Evolutionary conservation across 2,888 invertebrate species (phyloP), one percentile per base, ranked within the genome.

Genomic region (Tetramorium bicarinatum): DNA sequence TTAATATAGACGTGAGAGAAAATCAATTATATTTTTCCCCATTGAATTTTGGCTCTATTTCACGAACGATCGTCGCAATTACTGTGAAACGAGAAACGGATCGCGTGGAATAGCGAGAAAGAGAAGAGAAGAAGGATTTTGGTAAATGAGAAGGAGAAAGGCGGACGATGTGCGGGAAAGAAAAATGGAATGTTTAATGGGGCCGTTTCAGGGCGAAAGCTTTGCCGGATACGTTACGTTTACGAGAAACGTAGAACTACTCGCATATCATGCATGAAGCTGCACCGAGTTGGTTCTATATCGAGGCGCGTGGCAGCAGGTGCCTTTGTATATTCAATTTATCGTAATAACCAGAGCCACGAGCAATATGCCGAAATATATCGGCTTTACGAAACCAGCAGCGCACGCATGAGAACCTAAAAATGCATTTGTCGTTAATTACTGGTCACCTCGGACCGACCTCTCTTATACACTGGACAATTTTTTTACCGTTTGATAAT

Each of bases 281-380:
- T 29, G 56, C 54, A 82, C n/a, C 52, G 72, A 83, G 47, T 54
- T 74, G 69, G 71, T 59, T 74, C 62, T 69, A 77, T 76, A 81
- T 80, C 84, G 84, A 61, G 18, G 41, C 83, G 80, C 82, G 74
- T 62, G 88, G 91, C 88, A 90, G 88, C 92, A 91, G 90, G 89
- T 92, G 92, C 90, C 87, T 92, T 92, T 91, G 91, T 92, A 89
- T 91, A 92, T 93, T 92, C 92, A 93, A 93, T 93, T 92, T 92
- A 87, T 87, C 88, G 90, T 92, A 92, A 91, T 90, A 91, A 87
- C 89, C 86, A 74, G 66, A 83, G 87, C 85, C 81, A 86, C 69
- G 87, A 83, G 89, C 86, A 88, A 89, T 91, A 91, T 88, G 80
- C 83, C 75, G 64, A 79, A 52, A 75, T 85, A 82, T 83, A 59